These are phyloP conservation scores for Strix aluco DNA, from an alignment of 2,113 vertebrate genomes.

Conservation along the genomic window DNA sequence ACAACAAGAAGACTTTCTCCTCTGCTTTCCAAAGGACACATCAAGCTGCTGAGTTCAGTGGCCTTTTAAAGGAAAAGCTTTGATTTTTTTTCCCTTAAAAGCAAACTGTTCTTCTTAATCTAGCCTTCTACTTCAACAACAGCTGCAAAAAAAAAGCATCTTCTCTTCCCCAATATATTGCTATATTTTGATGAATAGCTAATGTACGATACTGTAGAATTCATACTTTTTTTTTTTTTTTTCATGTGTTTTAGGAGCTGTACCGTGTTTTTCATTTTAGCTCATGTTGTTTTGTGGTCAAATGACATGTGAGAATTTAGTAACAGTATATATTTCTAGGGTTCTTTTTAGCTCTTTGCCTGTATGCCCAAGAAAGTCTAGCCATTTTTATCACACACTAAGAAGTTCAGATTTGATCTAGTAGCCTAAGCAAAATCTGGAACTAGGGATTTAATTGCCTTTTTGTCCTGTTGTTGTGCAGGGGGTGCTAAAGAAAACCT, in stretches of 20 bases:
- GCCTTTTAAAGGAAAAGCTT: slow-evolving; percentile 1
- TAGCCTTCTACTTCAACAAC: background rate
- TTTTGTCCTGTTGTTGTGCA: background rate
- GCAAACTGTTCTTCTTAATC: background rate
- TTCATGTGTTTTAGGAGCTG: background rate
- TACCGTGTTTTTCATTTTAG: background rate
- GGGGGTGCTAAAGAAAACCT: background rate
- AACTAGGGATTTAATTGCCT: background rate
- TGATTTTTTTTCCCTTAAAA: background rate
- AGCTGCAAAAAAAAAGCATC: background rate
- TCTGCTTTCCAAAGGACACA: slow-evolving; percentile 36
- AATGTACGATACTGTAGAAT: background rate
- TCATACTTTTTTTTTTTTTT: background rate
- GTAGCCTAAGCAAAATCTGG: background rate
- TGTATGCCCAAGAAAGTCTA: background rate
- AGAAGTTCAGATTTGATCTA: background rate
- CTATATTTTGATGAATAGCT: background rate
- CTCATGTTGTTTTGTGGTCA: background rate
- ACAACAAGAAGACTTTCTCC: slow-evolving; percentile 60
- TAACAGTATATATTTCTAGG: background rate
- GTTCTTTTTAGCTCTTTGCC: background rate
- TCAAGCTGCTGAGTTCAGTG: background rate
- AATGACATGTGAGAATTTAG: background rate
- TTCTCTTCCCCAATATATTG: background rate
- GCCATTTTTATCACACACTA: background rate